A percentile compares a stretch with the other conserved stretches of the same genome.
Conservation (phyloP, 2,888 invertebrate genomes). For the Amphipoea lucens region DNA sequence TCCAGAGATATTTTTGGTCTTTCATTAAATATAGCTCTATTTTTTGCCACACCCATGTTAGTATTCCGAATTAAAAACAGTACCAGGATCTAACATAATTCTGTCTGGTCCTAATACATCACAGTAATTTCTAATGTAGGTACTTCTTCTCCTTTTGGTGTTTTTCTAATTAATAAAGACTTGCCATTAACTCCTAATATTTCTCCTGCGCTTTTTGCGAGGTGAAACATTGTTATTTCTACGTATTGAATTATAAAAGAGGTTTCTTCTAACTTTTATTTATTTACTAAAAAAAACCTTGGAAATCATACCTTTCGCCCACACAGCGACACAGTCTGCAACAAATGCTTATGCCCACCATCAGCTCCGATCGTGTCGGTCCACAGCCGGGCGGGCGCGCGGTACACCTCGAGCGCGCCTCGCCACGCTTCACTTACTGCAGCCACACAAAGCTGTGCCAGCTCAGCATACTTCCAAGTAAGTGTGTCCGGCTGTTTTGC, state of each 20-base stretch:
- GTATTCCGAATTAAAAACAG: too few relatives aligned
- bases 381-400: constrained; percentile 85
- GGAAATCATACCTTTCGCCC: constrained; percentile 90
- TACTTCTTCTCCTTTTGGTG: neutral
- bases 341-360: constrained; percentile 88
- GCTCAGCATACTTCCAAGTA: constrained; percentile 86
- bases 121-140: neutral
- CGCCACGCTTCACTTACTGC: constrained; percentile 80
- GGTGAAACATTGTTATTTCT: neutral
- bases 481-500: constrained; percentile 79
- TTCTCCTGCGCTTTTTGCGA: neutral
- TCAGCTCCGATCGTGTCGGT: constrained; percentile 90
- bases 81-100: too few relatives aligned
- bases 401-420: constrained; percentile 79
- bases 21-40: neutral
- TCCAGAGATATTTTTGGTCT: neutral
- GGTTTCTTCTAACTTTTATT: neutral
- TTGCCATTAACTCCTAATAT: neutral
- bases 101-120: neutral
- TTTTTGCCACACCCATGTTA: neutral
- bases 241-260: neutral
- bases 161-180: neutral
- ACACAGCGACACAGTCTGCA: constrained; percentile 92
- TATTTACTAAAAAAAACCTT: neutral
- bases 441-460: constrained; percentile 81